Evolutionary conservation across 2,113 vertebrate genomes (phyloP), one percentile per base, ranked within the genome.

Genomic region (Naja naja): DNA sequence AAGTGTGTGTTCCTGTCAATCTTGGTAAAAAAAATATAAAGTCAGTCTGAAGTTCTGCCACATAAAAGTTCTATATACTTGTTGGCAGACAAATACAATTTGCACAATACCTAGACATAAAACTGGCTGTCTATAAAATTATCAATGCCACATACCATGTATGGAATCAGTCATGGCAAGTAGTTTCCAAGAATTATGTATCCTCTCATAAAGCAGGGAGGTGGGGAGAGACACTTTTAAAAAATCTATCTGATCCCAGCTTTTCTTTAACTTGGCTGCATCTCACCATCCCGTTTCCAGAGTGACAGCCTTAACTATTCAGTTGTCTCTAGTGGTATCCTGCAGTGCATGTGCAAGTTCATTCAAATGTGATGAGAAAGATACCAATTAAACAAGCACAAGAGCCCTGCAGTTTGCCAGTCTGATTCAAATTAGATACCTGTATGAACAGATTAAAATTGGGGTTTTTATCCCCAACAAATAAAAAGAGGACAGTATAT

Each of bases 341-440:
- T 96, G 96, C 92, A 96, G 95, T 89, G 96, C 93, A 89, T 95
- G 94, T 95, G 85, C 95, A 97, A 95, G 93, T 95, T 97, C 95
- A 96, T 95, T 96, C 93, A 96, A 96, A 96, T 16, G 4, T 96
- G 96, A 96, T 93, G 94, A 97, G 96, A 97, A 97, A 96, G 95
- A 97, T 93, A 91, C 90, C 96, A 97, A 95, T 97, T 97, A 95
- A 96, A 96, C 97, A 95, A 94, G 92, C 89, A 93, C 92, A 92
- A 93, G 94, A 96, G 91, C 88, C 95, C 96, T 94, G 95, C 93
- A 96, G 94, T 3, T 94, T 97, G 92, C 95, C 95, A 97, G 95
- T 91, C 89, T 91, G 93, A 96, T 97, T 97, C 94, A 96, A 96
- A 97, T 97, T 95, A 96, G 90, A 90, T 97, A 97, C 95, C 94